phyloP scores from a whole-genome alignment of 2,113 vertebrate species.

The Junco hyemalis region DNA sequence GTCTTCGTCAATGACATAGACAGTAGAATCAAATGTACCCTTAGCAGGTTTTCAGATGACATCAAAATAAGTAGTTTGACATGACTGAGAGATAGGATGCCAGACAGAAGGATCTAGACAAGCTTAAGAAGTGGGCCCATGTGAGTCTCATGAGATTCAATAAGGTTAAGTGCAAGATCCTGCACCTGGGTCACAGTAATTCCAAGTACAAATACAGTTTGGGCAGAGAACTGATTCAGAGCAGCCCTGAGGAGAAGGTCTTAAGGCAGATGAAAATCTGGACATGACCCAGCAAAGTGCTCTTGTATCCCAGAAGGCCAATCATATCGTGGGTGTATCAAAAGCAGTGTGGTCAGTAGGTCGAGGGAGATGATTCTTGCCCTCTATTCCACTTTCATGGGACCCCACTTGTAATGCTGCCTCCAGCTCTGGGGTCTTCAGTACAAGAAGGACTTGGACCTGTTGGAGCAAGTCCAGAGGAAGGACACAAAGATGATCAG shows the following conservation, averaged over 20 bases:
- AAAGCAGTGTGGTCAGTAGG: neutral
- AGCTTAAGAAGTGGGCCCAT: neutral
- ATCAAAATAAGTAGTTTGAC: neutral
- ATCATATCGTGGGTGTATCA: neutral
- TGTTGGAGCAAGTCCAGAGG: neutral
- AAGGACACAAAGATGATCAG: neutral
- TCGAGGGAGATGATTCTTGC: fast-evolving
- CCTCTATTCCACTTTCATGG: neutral
- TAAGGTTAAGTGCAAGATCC: neutral
- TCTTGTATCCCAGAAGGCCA: neutral
- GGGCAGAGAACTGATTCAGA: neutral
- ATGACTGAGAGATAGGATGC: neutral
- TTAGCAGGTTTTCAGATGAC: neutral
- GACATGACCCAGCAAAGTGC: too few relatives aligned
- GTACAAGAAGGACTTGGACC: fast-evolving
- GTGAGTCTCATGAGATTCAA: neutral
- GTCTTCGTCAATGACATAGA: neutral
- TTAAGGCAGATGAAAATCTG: neutral
- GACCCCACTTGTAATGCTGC: neutral
- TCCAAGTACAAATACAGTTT: neutral
- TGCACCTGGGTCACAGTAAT: neutral
- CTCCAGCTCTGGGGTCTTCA: neutral
- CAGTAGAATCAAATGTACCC: neutral
- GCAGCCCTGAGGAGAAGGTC: neutral
- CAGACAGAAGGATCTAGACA: neutral